phyloP scores from a whole-genome alignment of 2,888 invertebrate species.

The Taphrorychus bicolor region DNA sequence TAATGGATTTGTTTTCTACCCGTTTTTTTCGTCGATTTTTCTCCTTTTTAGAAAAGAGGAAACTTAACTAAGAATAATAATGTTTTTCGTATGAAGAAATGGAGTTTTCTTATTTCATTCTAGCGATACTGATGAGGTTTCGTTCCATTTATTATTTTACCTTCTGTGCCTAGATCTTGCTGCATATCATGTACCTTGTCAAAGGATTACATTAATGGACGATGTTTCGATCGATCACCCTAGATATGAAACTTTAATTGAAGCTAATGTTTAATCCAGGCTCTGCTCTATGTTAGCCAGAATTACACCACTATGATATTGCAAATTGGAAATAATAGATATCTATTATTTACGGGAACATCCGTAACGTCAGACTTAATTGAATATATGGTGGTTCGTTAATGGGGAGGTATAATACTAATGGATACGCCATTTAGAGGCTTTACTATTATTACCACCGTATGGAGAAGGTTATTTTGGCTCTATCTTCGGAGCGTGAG shows the following conservation, averaged over 20 bases:
- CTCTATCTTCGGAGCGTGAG: too few relatives aligned
- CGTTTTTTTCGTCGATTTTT: too few relatives aligned
- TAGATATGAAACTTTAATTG: conserved; percentile 22
- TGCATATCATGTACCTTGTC: not conserved
- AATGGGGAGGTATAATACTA: conserved; percentile 16
- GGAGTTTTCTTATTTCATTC: too few relatives aligned
- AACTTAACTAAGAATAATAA: too few relatives aligned
- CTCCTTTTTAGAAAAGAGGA: too few relatives aligned
- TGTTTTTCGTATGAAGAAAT: too few relatives aligned
- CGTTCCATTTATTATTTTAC: too few relatives aligned
- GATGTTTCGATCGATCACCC: not conserved
- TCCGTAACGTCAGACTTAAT: conserved; percentile 25
- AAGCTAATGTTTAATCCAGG: conserved; percentile 25
- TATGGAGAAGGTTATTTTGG: not conserved
- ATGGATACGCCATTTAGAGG: conserved; percentile 15
- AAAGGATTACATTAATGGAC: not conserved
- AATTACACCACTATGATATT: conserved; percentile 21
- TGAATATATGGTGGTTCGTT: conserved; percentile 17
- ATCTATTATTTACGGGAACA: conserved; percentile 28
- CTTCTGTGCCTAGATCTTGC: too few relatives aligned
- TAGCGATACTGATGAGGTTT: too few relatives aligned
- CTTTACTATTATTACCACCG: conserved; percentile 1
- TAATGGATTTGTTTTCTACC: not conserved
- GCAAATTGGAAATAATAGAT: conserved; percentile 35
- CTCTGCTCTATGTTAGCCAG: conserved; percentile 1